Conservation (phyloP, 2,888 invertebrate species). For the Atethmia centrago region DNA sequence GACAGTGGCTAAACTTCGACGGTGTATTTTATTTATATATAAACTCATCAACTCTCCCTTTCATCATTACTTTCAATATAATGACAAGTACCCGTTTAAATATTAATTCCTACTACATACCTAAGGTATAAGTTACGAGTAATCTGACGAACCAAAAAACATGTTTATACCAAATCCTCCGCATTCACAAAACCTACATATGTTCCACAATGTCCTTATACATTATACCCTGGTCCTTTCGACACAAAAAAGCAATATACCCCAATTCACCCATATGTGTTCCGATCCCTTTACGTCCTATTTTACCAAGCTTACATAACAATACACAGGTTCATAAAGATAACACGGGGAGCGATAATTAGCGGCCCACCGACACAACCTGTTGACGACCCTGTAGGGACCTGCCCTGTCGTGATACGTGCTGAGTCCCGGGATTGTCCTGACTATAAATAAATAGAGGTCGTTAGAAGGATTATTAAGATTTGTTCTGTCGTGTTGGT, state of each 20-base stretch:
- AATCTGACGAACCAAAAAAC: neutral
- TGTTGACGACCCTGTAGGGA: constrained; percentile 54
- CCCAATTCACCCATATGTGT: constrained; percentile 36
- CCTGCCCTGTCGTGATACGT: constrained; percentile 36
- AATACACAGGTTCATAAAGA: constrained; percentile 57
- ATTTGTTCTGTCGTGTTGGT: neutral
- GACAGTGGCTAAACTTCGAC: neutral
- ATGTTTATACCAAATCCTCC: neutral
- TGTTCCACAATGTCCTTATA: neutral
- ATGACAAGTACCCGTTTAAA: no score
- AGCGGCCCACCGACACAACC: constrained; percentile 42
- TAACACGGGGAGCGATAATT: constrained; percentile 60
- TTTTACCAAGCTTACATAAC: constrained; percentile 42
- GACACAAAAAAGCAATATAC: constrained; percentile 32
- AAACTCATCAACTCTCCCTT: neutral
- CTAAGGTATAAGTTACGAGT: neutral
- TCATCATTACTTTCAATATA: neutral
- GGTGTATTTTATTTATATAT: neutral
- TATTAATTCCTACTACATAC: no score
- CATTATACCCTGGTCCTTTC: constrained; percentile 19
- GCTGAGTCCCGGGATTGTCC: constrained; percentile 23
- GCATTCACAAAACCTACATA: constrained; percentile 5
- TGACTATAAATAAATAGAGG: constrained; percentile 46
- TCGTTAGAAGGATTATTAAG: constrained; percentile 35
- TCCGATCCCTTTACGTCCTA: constrained; percentile 15